Base-by-base conservation (phyloP, 2,888 invertebrate genomes). In the Pimpla rufipes region DNA sequence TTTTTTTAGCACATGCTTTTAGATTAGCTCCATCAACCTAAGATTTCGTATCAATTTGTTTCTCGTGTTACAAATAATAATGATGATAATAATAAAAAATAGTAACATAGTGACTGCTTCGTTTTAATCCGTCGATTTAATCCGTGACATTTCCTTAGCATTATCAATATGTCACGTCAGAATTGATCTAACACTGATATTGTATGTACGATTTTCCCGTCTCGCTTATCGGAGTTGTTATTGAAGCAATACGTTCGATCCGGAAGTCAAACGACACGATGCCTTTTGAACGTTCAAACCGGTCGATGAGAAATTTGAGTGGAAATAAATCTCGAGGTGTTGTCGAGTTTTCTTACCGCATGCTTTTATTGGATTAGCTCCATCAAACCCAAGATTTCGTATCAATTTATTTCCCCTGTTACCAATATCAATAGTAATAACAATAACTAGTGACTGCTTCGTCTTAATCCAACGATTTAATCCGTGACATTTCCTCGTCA, bases 221-320 rank as follows among this genome's bases (percentile, higher is more conserved):
- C 11, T 8, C 13, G 16, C 35, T 11, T 5, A 11, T 50, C 18
- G 8, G 18, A 35, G 13, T 50, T 52, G 21, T 37, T 21, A 4
- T 1, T 8, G 23, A 5, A 29, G 11, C 21, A 42, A 37, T 50
- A 21, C 11, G 8, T 35, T 50, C 10, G 10, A 50, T 50, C 35
- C 35, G 64, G 1, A 37, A 37, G 35, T 55, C 11, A 6, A 40
- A 37, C n/a, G 50, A 50, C 8, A 35, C 16, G 37, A 40, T 40
- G 37, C 13, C 52, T 11, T 37, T 70, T 16, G 55, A 7, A 70
- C n/a, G 45, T 71, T 29, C 23, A 42, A 29, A 45, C 8, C 1
- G 18, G 18, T 50, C 2, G 66, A 13, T 37, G 50, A 67, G 73
- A 77, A 35, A 67, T 64, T 71, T 66, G 55, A 77, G 71, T 71